Percentiles rank a stretch among this genome's conserved stretches.
Evolutionary conservation across 2,113 vertebrate species (phyloP).

Genomic region (Gambusia affinis): DNA sequence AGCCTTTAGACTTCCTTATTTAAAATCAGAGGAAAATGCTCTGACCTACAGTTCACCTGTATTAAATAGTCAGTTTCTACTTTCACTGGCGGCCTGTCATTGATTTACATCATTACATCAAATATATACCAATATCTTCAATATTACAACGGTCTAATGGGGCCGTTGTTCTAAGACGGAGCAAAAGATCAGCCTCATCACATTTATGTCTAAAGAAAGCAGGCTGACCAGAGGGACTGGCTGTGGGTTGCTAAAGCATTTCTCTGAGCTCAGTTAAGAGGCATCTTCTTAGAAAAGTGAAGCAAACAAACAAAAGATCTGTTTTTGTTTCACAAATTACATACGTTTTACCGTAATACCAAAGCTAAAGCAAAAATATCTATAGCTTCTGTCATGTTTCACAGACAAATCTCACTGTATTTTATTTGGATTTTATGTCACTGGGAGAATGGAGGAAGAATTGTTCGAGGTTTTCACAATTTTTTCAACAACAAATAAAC

Average conservation of each 20-base stretch:
- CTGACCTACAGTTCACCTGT: neutral
- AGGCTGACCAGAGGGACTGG: slow-evolving; percentile 10
- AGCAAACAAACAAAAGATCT: neutral
- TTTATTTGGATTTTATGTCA: too few relatives aligned
- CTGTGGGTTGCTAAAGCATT: too few relatives aligned
- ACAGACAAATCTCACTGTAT: neutral
- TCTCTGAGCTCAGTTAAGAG: too few relatives aligned
- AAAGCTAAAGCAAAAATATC: neutral
- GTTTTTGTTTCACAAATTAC: too few relatives aligned
- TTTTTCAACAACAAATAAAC: too few relatives aligned
- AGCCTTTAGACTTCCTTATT: neutral
- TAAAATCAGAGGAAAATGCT: neutral
- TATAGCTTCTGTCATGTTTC: neutral
- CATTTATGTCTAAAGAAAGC: neutral
- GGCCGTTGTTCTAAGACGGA: too few relatives aligned
- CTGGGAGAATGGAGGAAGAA: neutral
- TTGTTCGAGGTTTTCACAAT: too few relatives aligned
- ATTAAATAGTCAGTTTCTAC: neutral
- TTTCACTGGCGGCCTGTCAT: neutral
- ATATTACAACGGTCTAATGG: neutral
- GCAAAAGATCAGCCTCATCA: neutral
- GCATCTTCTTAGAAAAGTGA: neutral
- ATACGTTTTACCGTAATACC: too few relatives aligned
- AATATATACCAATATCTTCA: neutral
- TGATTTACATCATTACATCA: neutral